phyloP scores from a whole-genome alignment of 2,797 vertebrate genomes.

The Trachurus trachurus region DNA sequence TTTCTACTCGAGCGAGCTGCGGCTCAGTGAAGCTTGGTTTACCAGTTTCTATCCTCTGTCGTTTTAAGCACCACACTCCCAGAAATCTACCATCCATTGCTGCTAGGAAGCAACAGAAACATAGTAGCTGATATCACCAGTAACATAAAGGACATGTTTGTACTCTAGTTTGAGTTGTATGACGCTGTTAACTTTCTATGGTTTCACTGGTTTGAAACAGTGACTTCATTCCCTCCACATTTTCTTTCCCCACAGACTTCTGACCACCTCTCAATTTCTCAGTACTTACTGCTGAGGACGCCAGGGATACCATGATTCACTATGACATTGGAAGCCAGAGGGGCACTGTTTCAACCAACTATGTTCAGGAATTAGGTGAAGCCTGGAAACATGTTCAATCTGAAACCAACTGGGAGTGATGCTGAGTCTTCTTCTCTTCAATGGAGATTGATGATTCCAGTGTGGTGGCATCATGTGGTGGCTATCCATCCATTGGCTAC shows the following conservation, averaged over 20 bases:
- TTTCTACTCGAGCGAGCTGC: neutral
- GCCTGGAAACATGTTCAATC: no score
- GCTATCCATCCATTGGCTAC: no score
- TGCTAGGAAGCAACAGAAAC: neutral
- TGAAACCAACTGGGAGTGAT: no score
- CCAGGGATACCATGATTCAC: no score
- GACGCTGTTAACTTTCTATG: neutral
- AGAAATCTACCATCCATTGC: neutral
- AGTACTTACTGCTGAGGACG: neutral
- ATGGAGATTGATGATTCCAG: no score
- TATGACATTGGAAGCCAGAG: no score
- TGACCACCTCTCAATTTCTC: neutral
- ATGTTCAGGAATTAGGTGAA: neutral
- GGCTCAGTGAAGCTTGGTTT: neutral
- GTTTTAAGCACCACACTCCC: neutral
- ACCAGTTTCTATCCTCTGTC: neutral
- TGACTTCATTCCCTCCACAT: neutral
- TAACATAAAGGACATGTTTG: neutral
- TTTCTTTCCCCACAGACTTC: neutral
- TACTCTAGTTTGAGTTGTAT: neutral
- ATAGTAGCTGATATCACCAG: neutral
- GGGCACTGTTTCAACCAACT: neutral
- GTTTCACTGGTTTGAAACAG: neutral
- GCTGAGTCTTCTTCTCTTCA: no score
- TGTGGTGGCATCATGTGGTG: no score